Conservation (phyloP, 2,797 vertebrate species). For the Gila robusta region DNA sequence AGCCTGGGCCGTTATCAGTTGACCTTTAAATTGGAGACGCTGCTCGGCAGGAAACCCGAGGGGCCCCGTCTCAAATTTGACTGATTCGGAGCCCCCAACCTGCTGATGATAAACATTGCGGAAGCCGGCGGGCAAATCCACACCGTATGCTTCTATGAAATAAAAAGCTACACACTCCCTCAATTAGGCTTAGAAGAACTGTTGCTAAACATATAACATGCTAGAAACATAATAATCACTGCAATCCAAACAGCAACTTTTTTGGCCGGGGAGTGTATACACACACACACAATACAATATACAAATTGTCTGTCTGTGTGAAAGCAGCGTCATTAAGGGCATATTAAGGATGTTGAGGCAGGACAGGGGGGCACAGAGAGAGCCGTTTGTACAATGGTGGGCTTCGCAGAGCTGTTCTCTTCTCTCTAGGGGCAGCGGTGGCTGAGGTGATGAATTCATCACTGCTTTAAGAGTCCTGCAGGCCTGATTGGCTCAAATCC, state of each 20-base stretch:
- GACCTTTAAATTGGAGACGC: slow-evolving; percentile 85
- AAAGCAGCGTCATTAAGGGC: slow-evolving; percentile 77
- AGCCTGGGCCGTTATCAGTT: slow-evolving; percentile 80
- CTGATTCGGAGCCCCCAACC: slow-evolving; percentile 75
- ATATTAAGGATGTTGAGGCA: slow-evolving; percentile 75
- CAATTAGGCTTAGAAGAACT: no score
- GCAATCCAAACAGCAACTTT: no score
- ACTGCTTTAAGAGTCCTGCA: slow-evolving; percentile 70
- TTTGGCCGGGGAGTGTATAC: no score
- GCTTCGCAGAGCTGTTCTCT: slow-evolving; percentile 16
- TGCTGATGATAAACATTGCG: slow-evolving; percentile 82
- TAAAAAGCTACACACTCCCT: no score
- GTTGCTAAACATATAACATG: no score
- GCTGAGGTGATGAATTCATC: slow-evolving; percentile 38
- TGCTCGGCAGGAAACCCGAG: slow-evolving; percentile 72
- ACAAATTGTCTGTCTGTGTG: slow-evolving; percentile 70
- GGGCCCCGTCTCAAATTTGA: slow-evolving; percentile 73
- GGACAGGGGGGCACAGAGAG: slow-evolving; percentile 39
- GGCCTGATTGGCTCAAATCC: slow-evolving; percentile 49
- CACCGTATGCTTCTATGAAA: slow-evolving; percentile 42
- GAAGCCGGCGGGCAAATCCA: slow-evolving; percentile 73
- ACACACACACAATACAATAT: neutral
- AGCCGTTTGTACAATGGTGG: slow-evolving; percentile 7
- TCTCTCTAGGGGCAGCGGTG: slow-evolving; percentile 46
- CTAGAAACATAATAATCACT: no score